Percentiles rank a stretch among this genome's conserved stretches.
phyloP scores from a whole-genome alignment of 2,113 vertebrate genomes.

The Ctenodactylus gundi region DNA sequence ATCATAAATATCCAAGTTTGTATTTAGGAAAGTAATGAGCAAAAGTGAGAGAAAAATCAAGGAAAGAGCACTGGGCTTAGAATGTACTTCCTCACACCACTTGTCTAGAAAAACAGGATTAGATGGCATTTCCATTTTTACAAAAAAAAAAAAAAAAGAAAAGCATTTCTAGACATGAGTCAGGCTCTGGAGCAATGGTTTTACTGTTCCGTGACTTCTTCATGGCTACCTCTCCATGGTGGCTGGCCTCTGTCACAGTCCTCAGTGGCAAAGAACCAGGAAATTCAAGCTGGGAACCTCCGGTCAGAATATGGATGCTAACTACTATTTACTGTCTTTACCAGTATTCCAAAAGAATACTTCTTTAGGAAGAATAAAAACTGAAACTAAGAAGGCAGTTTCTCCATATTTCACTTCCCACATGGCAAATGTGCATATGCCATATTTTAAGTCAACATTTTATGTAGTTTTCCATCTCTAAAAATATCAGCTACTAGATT shows the following conservation, averaged over 20 bases:
- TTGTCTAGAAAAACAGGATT: background rate
- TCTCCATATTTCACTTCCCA: background rate
- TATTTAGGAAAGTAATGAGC: constrained; percentile 34
- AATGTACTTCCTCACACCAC: background rate
- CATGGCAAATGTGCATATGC: background rate
- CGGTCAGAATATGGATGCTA: background rate
- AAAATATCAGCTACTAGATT: background rate
- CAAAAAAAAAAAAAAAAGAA: background rate
- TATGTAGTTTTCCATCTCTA: background rate
- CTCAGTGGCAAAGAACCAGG: background rate
- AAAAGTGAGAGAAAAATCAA: background rate
- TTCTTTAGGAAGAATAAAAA: background rate
- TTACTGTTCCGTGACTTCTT: background rate
- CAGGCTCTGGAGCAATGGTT: background rate
- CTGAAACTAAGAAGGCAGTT: background rate
- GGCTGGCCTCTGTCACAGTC: background rate
- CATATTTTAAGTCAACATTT: background rate
- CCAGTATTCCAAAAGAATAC: too few species aligned
- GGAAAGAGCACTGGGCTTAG: background rate
- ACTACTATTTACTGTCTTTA: background rate
- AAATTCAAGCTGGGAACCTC: background rate
- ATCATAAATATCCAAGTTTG: constrained; percentile 4
- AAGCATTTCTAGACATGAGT: background rate
- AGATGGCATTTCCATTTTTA: background rate
- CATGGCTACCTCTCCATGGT: background rate